Evolutionary conservation across 2,888 invertebrate genomes (phyloP).

Genomic region (Nomada lathburiana): DNA sequence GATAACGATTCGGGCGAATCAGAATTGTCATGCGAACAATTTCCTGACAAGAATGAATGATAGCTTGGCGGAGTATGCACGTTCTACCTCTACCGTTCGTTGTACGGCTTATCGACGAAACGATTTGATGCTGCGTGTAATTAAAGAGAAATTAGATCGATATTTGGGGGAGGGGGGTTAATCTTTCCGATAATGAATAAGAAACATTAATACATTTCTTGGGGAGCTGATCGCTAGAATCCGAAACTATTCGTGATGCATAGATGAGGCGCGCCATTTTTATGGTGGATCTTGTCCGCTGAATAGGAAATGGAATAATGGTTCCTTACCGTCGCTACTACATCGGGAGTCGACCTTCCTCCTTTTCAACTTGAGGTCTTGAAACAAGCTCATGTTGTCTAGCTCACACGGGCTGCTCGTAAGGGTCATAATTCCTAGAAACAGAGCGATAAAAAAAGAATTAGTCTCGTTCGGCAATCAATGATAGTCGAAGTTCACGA

Average conservation of each 20-base stretch:
- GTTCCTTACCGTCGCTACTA: slow-evolving; percentile 95
- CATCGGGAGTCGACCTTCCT: slow-evolving; percentile 98
- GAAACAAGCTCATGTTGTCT: slow-evolving; percentile 99
- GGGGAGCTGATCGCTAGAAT: too few species aligned
- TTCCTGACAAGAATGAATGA: background rate
- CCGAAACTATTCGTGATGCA: too few species aligned
- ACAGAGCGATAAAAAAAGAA: slow-evolving; percentile 19
- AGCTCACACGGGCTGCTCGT: slow-evolving; percentile 98
- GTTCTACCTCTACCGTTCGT: background rate
- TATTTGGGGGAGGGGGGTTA: background rate
- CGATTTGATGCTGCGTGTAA: background rate
- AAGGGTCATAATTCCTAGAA: slow-evolving; percentile 98
- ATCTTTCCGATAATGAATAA: background rate
- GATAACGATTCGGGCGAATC: background rate
- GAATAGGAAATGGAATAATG: background rate
- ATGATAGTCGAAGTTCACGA: background rate
- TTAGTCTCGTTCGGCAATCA: slow-evolving; percentile 13
- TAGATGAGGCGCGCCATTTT: too few species aligned
- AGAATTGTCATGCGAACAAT: background rate
- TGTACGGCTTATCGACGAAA: background rate
- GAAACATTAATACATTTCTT: background rate
- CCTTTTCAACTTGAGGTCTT: slow-evolving; percentile 99
- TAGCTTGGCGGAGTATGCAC: background rate
- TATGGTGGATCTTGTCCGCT: too few species aligned
- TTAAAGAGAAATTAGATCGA: background rate